Evolutionary conservation across 2,797 vertebrate species (phyloP).

Genomic region (Ceryle rudis): DNA sequence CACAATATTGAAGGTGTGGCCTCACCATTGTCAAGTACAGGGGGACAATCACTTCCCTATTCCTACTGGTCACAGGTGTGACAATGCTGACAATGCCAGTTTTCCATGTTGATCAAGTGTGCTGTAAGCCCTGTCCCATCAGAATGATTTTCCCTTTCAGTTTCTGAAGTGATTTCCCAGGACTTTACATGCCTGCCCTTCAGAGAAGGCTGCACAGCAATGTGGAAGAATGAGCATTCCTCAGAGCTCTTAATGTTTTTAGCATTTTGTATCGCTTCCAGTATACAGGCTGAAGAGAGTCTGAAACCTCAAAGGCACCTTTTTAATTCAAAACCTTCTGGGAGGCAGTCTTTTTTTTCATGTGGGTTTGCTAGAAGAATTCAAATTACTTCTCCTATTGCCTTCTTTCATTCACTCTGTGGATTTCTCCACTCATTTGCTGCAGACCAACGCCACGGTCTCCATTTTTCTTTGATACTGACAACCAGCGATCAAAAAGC

Average conservation of each 20-base stretch:
- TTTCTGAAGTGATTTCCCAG: background rate
- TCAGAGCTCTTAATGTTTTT: background rate
- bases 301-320: background rate
- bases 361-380: background rate
- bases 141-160: background rate
- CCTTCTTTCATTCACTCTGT: background rate
- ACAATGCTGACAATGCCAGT: background rate
- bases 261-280: rapidly evolving
- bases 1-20: no score
- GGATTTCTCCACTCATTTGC: background rate
- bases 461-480: slow-evolving; percentile 18
- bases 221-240: background rate
- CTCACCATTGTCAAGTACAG: no score
- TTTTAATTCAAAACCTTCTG: background rate
- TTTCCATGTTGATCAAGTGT: background rate
- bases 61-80: no score
- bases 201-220: background rate
- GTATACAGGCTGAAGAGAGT: background rate
- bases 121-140: background rate
- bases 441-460: background rate
- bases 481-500: background rate
- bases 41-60: no score
- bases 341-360: background rate
- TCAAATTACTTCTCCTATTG: background rate
- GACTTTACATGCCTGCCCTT: background rate